phyloP scores from a whole-genome alignment of 2,888 invertebrate genomes.

The Poecilobothrus nobilitatus region DNA sequence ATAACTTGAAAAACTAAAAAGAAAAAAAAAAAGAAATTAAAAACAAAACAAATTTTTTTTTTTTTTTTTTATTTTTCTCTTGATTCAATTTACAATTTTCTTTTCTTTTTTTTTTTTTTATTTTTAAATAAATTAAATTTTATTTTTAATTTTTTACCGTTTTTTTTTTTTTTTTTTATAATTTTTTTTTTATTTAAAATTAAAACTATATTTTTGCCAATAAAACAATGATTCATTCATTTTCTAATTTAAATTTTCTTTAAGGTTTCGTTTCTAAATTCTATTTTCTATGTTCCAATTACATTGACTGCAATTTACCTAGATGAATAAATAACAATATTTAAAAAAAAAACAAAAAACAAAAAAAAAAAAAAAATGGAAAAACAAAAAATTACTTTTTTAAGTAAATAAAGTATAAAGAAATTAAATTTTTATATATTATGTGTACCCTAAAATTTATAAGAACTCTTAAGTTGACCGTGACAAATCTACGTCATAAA shows the following conservation, averaged over 20 bases:
- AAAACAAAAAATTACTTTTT: no score
- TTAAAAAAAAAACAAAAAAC: no score
- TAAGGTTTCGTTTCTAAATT: background rate
- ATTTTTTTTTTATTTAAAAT: background rate
- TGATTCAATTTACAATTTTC: no score
- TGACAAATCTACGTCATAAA: slow-evolving; percentile 6
- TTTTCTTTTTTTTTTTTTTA: no score
- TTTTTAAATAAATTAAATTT: no score
- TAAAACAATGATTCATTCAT: background rate
- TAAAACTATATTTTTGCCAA: background rate
- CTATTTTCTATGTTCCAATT: background rate
- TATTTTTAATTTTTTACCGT: background rate
- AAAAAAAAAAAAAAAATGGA: no score
- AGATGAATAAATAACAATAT: background rate
- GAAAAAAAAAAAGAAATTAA: no score
- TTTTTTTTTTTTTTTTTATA: background rate
- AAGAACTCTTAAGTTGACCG: background rate
- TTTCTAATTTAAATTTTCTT: background rate
- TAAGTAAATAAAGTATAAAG: no score
- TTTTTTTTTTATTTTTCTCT: no score
- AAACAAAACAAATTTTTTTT: no score
- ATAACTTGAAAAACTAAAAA: no score
- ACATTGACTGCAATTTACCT: background rate
- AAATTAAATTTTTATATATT: background rate
- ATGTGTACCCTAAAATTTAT: background rate